These are phyloP conservation scores for Macroteleia sp. DNA, from an alignment of 2,888 invertebrate species.

Conservation along the genomic window DNA sequence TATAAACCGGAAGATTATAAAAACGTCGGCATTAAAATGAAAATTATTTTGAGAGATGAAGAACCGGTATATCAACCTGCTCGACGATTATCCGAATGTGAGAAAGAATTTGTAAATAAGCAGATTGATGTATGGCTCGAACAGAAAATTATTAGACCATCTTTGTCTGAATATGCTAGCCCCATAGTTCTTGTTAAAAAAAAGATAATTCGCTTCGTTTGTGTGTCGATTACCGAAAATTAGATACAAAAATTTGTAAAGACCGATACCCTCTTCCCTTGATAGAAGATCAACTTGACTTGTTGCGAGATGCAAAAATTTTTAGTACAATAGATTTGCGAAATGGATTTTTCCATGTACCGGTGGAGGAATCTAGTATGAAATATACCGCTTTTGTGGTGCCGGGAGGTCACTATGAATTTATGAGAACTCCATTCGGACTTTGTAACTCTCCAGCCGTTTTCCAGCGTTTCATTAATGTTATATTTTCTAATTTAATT, in stretches of 20 bases:
- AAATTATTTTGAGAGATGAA: neutral
- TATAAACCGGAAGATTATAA: neutral
- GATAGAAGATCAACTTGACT: neutral
- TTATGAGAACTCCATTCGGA: neutral
- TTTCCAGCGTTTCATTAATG: neutral
- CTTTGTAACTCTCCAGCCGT: neutral
- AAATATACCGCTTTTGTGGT: neutral
- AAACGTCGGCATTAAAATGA: neutral
- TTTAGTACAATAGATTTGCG: neutral
- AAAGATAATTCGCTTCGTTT: neutral
- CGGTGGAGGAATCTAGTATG: neutral
- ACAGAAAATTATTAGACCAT: neutral
- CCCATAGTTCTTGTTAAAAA: neutral
- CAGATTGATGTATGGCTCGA: neutral
- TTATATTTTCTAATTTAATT: neutral
- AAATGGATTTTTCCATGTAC: neutral
- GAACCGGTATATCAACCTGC: neutral
- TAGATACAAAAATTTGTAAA: neutral
- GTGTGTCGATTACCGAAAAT: neutral
- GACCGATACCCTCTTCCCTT: neutral
- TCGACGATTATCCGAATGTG: neutral
- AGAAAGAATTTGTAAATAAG: neutral
- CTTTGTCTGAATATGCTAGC: neutral
- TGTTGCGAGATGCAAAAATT: neutral
- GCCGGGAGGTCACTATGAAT: neutral